Evolutionary conservation across 2,797 vertebrate genomes (phyloP).

Genomic region (Bovichtus variegatus): DNA sequence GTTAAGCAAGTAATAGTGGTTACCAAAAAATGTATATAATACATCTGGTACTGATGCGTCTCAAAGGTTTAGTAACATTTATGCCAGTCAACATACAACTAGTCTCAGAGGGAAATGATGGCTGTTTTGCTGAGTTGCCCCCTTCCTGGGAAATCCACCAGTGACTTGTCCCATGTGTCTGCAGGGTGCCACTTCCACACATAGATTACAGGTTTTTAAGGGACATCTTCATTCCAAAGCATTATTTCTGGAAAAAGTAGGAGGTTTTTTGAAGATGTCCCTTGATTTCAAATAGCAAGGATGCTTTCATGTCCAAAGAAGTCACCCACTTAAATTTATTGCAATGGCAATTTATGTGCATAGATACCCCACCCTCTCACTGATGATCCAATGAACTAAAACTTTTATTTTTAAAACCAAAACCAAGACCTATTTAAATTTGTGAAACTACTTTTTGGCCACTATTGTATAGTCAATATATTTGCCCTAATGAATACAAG

Average conservation of each 20-base stretch:
- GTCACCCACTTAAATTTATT: conserved; percentile 77
- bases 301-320: conserved; percentile 87
- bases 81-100: conserved; percentile 82
- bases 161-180: conserved; percentile 80
- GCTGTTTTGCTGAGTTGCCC: conserved; percentile 77
- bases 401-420: conserved; percentile 70
- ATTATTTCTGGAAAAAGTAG: conserved; percentile 82
- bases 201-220: conserved; percentile 81
- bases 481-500: conserved; percentile 71
- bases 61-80: conserved; percentile 84
- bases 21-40: conserved; percentile 90
- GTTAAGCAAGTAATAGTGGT: conserved; percentile 87
- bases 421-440: conserved; percentile 79
- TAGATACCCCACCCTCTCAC: conserved; percentile 67
- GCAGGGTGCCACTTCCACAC: conserved; percentile 82
- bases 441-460: conserved; percentile 79
- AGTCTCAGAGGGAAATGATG: conserved; percentile 85
- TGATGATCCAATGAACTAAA: conserved; percentile 59
- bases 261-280: conserved; percentile 82
- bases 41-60: conserved; percentile 87
- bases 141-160: conserved; percentile 71
- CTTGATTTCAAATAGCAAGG: conserved; percentile 77
- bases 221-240: conserved; percentile 88
- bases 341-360: conserved; percentile 79
- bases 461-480: conserved; percentile 77